These are phyloP conservation scores for Crotalus viridis DNA, from an alignment of 2,113 vertebrate species.

Conservation along the genomic window DNA sequence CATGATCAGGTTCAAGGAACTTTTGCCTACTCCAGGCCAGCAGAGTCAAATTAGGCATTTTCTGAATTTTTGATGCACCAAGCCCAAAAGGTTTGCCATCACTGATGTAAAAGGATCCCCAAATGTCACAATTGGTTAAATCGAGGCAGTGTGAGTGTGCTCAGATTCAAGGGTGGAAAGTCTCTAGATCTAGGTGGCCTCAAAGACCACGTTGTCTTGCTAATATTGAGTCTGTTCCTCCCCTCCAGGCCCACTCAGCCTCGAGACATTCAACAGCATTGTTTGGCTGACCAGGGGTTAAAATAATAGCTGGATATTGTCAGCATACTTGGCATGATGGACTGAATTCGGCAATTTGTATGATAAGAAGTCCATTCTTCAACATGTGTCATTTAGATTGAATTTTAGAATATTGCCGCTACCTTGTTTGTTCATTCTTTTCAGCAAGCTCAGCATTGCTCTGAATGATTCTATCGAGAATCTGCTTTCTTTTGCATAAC, in stretches of 20 bases:
- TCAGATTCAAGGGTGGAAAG: not conserved
- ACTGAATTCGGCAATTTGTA: slow-evolving; percentile 8
- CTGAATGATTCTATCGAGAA: not conserved
- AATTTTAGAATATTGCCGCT: slow-evolving; percentile 14
- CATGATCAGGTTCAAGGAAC: not conserved
- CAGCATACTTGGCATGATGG: not conserved
- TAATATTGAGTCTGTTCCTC: not conserved
- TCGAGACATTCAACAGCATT: not conserved
- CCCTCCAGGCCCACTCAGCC: not conserved
- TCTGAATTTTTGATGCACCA: not conserved
- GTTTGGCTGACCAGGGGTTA: not conserved
- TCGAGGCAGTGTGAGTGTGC: not conserved
- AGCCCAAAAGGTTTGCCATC: not conserved
- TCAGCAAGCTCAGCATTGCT: slow-evolving; percentile 3
- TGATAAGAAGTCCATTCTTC: not conserved
- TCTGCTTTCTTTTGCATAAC: not conserved
- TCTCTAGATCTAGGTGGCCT: not conserved
- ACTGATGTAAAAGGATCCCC: not conserved
- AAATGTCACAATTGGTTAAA: not conserved
- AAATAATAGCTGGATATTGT: not conserved
- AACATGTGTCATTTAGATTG: slow-evolving; percentile 24
- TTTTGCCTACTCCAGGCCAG: not conserved
- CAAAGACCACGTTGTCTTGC: not conserved
- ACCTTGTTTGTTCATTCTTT: slow-evolving; percentile 11
- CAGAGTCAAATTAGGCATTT: too few relatives aligned